Conservation (phyloP, 1,140 invertebrate species). For the Parasteatoda tepidariorum region DNA sequence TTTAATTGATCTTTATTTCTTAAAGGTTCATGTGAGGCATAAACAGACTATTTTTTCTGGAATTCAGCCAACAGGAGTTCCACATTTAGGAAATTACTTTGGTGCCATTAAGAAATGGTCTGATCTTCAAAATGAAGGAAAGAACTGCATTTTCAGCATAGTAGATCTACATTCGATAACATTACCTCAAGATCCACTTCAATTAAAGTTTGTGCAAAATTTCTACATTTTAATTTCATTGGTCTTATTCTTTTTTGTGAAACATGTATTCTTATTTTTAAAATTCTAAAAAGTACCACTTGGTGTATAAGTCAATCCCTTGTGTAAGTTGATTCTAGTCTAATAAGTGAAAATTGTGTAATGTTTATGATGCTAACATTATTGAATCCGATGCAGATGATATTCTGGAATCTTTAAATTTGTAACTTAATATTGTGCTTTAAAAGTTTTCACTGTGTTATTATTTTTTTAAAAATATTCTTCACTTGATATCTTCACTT, state of each 20-base stretch:
- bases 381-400: no score
- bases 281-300: no score
- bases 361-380: no score
- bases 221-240: background rate
- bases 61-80: slow-evolving; percentile 93
- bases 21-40: background rate
- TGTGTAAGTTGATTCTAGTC: no score
- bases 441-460: no score
- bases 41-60: slow-evolving; percentile 81
- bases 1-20: no score
- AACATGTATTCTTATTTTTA: background rate
- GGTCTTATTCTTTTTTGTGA: background rate
- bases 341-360: no score
- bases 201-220: slow-evolving; percentile 70
- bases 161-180: slow-evolving; percentile 97
- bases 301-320: no score
- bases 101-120: slow-evolving; percentile 92
- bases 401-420: no score
- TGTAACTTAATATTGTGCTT: no score
- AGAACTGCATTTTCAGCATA: slow-evolving; percentile 82
- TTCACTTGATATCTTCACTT: no score
- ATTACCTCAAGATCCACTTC: slow-evolving; percentile 79
- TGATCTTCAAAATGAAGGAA: slow-evolving; percentile 79
- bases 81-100: slow-evolving; percentile 98
- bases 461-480: no score